Evolutionary conservation across 1,140 invertebrate genomes (phyloP).

Genomic region (Penaeus japonicus): DNA sequence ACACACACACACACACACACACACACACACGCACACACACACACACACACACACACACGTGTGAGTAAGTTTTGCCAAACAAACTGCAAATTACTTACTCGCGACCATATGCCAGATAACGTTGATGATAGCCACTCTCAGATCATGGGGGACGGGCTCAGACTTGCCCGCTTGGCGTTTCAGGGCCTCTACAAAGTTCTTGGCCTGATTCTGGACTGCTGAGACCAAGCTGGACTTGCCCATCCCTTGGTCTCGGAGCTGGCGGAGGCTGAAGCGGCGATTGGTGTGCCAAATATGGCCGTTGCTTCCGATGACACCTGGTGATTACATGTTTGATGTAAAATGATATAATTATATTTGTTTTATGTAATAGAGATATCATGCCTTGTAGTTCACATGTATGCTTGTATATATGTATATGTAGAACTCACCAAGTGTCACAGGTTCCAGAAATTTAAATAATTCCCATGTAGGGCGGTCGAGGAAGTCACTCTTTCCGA

Average conservation of each 20-base stretch:
- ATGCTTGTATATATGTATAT: too few relatives aligned
- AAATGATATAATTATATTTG: too few relatives aligned
- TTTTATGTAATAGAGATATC: too few relatives aligned
- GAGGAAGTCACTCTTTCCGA: neutral
- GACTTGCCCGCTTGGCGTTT: neutral
- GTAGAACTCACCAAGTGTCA: neutral
- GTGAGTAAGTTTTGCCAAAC: too few relatives aligned
- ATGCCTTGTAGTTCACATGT: too few relatives aligned
- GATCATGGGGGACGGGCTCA: neutral
- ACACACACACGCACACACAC: too few relatives aligned
- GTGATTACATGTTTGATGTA: too few relatives aligned
- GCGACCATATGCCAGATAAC: slow-evolving; percentile 52
- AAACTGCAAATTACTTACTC: neutral
- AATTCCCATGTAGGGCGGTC: neutral
- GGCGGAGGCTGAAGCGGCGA: slow-evolving; percentile 61
- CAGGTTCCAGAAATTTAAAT: neutral
- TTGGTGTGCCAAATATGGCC: slow-evolving; percentile 62
- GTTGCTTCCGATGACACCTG: slow-evolving; percentile 20
- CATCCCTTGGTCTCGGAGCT: slow-evolving; percentile 63
- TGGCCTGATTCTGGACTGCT: slow-evolving; percentile 61
- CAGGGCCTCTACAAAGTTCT: neutral
- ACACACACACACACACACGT: too few relatives aligned
- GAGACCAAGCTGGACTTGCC: slow-evolving; percentile 63
- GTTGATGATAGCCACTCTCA: slow-evolving; percentile 50
- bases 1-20: too few relatives aligned